A percentile compares a stretch with the other conserved stretches of the same genome.
Conservation (phyloP, 2,888 invertebrate genomes). For the Tachina fera region DNA sequence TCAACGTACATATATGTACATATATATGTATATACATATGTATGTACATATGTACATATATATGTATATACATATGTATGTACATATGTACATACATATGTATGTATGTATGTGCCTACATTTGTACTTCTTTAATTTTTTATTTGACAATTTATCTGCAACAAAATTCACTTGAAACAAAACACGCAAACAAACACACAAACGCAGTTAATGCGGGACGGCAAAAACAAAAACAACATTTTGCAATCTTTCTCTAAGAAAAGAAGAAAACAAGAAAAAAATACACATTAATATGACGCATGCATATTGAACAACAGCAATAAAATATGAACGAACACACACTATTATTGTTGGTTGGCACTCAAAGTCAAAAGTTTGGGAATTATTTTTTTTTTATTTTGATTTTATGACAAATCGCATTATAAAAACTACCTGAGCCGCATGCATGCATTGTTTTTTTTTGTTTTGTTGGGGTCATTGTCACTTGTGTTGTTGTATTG, state of each 20-base stretch:
- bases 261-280: not conserved
- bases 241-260: slow-evolving; percentile 23
- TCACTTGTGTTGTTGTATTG: not conserved
- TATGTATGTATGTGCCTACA: not conserved
- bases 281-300: slow-evolving; percentile 14
- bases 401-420: slow-evolving; percentile 26
- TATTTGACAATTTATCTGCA: slow-evolving; percentile 54
- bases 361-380: slow-evolving; percentile 5
- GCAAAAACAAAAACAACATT: not conserved
- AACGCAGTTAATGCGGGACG: slow-evolving; percentile 17
- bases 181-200: slow-evolving; percentile 1
- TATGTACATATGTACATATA: too few relatives aligned
- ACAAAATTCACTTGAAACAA: slow-evolving; percentile 35
- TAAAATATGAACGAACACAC: slow-evolving; percentile 22
- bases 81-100: too few relatives aligned
- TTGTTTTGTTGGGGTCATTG: slow-evolving; percentile 18
- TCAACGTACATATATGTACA: too few relatives aligned
- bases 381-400: not conserved
- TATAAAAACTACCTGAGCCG: slow-evolving; percentile 19
- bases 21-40: too few relatives aligned
- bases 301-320: slow-evolving; percentile 17
- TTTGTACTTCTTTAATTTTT: slow-evolving; percentile 18
- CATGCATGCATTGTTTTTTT: too few relatives aligned
- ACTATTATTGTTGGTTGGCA: not conserved
- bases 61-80: too few relatives aligned